These are phyloP conservation scores for Dendrolimus houi DNA, from an alignment of 2,888 invertebrate genomes.

Conservation along the genomic window DNA sequence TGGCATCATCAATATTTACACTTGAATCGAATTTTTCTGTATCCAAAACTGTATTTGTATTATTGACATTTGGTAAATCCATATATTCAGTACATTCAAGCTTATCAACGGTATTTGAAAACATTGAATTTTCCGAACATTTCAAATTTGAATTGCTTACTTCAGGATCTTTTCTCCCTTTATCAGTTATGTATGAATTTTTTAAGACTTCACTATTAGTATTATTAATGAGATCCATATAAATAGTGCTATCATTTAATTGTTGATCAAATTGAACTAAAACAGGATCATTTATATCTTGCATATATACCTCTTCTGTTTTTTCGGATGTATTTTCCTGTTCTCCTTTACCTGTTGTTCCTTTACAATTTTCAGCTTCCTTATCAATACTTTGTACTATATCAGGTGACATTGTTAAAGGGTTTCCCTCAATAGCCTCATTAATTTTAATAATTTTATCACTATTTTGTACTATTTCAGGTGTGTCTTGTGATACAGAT, in stretches of 20 bases:
- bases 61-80: slow-evolving; percentile 49
- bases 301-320: slow-evolving; percentile 9
- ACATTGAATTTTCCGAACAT: slow-evolving; percentile 14
- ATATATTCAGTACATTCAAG: slow-evolving; percentile 61
- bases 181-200: slow-evolving; percentile 21
- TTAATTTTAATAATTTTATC: background rate
- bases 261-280: slow-evolving; percentile 16
- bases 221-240: slow-evolving; percentile 58
- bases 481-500: slow-evolving; percentile 15
- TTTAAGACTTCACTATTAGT: slow-evolving; percentile 37
- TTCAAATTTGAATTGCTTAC: slow-evolving; percentile 9
- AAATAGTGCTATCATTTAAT: slow-evolving; percentile 38
- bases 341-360: slow-evolving; percentile 1
- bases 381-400: slow-evolving; percentile 53
- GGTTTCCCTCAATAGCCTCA: background rate
- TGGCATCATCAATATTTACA: slow-evolving; percentile 20
- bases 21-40: slow-evolving; percentile 40
- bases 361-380: slow-evolving; percentile 14
- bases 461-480: slow-evolving; percentile 45
- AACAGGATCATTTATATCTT: slow-evolving; percentile 24
- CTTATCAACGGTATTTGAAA: slow-evolving; percentile 22
- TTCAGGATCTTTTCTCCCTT: slow-evolving; percentile 12
- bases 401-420: slow-evolving; percentile 40
- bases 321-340: background rate
- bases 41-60: slow-evolving; percentile 44